Evolutionary conservation across 2,888 invertebrate species (phyloP).

Genomic region (Erebia epiphron): DNA sequence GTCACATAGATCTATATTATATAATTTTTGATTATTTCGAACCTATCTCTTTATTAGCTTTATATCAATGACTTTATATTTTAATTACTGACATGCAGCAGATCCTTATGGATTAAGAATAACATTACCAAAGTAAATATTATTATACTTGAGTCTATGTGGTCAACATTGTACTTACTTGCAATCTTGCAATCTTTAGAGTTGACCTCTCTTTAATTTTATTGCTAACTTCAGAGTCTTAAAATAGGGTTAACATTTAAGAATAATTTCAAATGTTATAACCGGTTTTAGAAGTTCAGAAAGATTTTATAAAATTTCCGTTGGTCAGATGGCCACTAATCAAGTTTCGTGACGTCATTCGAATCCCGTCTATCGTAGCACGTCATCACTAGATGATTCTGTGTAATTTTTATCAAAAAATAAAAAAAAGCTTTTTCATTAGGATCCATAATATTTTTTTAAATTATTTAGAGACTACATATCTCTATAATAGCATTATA

Average conservation of each 20-base stretch:
- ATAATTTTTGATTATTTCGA: neutral
- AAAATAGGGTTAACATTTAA: neutral
- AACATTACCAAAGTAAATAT: too few species aligned
- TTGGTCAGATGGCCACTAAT: neutral
- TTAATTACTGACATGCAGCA: neutral
- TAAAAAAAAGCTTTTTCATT: neutral
- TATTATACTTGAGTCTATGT: too few species aligned
- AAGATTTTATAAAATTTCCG: neutral
- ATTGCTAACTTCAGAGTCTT: neutral
- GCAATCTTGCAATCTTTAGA: too few species aligned
- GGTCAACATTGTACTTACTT: too few species aligned
- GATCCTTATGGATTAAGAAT: neutral
- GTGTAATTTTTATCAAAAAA: neutral
- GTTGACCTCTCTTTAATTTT: too few species aligned
- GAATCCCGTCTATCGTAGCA: slow-evolving; percentile 11
- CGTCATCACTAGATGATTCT: neutral
- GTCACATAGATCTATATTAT: neutral
- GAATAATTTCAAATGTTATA: too few species aligned
- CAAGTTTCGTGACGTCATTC: neutral
- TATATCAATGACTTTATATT: neutral
- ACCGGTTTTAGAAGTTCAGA: neutral
- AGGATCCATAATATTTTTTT: neutral
- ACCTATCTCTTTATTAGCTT: neutral
- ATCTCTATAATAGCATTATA: too few species aligned
- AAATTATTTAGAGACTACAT: neutral